Evolutionary conservation across 2,797 vertebrate genomes (phyloP), one percentile per base, ranked within the genome.

Genomic region (Coendou prehensilis): DNA sequence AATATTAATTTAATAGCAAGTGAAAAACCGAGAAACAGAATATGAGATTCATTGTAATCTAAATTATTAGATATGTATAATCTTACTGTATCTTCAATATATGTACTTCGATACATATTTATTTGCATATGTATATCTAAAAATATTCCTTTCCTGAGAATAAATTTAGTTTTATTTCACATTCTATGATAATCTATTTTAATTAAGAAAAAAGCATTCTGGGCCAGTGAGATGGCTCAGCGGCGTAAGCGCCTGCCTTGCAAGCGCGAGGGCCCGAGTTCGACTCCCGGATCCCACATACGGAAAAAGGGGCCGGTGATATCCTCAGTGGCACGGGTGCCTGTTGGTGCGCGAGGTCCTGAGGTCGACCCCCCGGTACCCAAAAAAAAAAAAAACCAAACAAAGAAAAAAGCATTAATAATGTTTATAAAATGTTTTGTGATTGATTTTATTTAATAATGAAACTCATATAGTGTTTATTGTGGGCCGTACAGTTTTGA

Each of bases 361-460:
- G n/a, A n/a, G n/a, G n/a, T n/a, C n/a, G n/a, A n/a, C n/a, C n/a
- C n/a, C n/a, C n/a, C n/a, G n/a, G n/a, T n/a, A n/a, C n/a, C n/a
- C n/a, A n/a, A n/a, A n/a, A n/a, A n/a, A n/a, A n/a, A n/a, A n/a
- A n/a, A n/a, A n/a, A n/a, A n/a, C n/a, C n/a, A n/a, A n/a, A n/a
- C n/a, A n/a, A 54, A 71, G 22, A 47, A 63, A 63, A 9, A 92
- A 64, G 4, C 26, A 78, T 64, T 71, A 54, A 76, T 45, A 76
- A 37, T 37, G 13, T 56, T 63, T 63, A 17, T n/a, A 85, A 78
- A 63, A 64, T 79, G 81, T 3, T 78, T 85, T 71, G 13, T 82
- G 28, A 64, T 52, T 61, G 37, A n/a, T 94, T 92, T 93, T 54
- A 63, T 30, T 75, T 91, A 89, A 94, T 75, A 84, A 82, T 92